Evolutionary conservation across 1,140 invertebrate genomes (phyloP).

Genomic region (Heliconius melpomene): DNA sequence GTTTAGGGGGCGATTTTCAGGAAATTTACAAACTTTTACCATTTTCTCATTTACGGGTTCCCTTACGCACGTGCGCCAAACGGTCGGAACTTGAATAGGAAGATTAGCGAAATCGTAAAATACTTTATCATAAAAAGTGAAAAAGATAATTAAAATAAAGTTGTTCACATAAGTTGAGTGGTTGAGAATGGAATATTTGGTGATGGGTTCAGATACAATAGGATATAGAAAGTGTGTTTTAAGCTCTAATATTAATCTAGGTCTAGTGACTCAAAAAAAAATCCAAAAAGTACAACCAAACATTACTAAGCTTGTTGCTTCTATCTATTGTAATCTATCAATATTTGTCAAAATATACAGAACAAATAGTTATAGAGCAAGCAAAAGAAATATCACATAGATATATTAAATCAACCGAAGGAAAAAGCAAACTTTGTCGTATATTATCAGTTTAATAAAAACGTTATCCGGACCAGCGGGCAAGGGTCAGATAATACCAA

Average conservation of each 20-base stretch:
- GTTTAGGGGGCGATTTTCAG: conserved; percentile 41
- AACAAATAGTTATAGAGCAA: neutral
- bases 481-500: conserved; percentile 42
- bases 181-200: neutral
- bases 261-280: too few species aligned
- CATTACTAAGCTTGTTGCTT: neutral
- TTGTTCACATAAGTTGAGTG: neutral
- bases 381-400: neutral
- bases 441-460: conserved; percentile 44
- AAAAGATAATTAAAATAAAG: neutral
- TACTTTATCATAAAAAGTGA: conserved; percentile 6
- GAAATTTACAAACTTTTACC: conserved; percentile 50
- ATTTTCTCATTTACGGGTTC: conserved; percentile 34
- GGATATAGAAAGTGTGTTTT: too few species aligned
- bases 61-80: conserved; percentile 45
- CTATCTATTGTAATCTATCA: neutral
- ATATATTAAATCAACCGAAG: neutral
- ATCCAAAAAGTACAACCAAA: neutral
- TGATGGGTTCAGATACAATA: neutral
- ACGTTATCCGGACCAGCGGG: conserved; percentile 40
- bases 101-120: conserved; percentile 45
- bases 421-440: conserved; percentile 35
- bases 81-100: conserved; percentile 35
- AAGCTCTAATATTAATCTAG: too few species aligned
- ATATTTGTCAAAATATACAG: neutral